A percentile compares a stretch with the other conserved stretches of the same genome.
These are phyloP conservation scores for Heliconius aoede DNA, from an alignment of 2,888 invertebrate genomes.

Conservation along the genomic window DNA sequence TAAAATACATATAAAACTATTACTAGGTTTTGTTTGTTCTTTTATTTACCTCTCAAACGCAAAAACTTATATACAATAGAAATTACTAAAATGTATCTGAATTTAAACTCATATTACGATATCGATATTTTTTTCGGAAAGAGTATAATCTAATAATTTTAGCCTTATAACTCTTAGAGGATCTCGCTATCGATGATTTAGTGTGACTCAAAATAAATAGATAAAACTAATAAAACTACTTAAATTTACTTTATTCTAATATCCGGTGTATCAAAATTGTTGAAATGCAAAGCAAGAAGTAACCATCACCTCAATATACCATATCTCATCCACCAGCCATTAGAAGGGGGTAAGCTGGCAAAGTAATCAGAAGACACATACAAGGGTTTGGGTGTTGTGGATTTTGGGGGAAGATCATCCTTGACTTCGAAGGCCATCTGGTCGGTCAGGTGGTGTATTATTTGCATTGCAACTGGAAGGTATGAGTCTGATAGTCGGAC, in stretches of 20 bases:
- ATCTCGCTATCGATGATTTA: background rate
- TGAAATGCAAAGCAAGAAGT: constrained; percentile 37
- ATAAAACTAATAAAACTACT: background rate
- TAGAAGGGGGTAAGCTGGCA: constrained; percentile 47
- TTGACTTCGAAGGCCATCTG: constrained; percentile 83
- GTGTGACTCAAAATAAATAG: background rate
- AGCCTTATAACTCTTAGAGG: too few relatives aligned
- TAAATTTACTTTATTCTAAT: too few relatives aligned
- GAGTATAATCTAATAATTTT: too few relatives aligned
- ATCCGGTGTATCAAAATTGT: background rate
- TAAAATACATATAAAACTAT: too few relatives aligned
- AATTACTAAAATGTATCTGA: too few relatives aligned
- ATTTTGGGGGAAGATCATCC: constrained; percentile 59
- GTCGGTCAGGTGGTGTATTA: constrained; percentile 85
- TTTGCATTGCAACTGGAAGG: constrained; percentile 87
- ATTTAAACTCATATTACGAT: too few relatives aligned
- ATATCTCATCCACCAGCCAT: constrained; percentile 63
- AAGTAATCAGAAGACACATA: constrained; percentile 55
- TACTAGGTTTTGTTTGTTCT: too few relatives aligned
- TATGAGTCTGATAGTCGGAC: constrained; percentile 85
- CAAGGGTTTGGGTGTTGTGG: constrained; percentile 53
- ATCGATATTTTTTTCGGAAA: too few relatives aligned
- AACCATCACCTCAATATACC: constrained; percentile 62
- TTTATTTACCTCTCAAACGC: too few relatives aligned
- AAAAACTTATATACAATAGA: too few relatives aligned